Base-by-base conservation (phyloP, 2,113 vertebrate genomes). In the Pygoscelis adeliae region DNA sequence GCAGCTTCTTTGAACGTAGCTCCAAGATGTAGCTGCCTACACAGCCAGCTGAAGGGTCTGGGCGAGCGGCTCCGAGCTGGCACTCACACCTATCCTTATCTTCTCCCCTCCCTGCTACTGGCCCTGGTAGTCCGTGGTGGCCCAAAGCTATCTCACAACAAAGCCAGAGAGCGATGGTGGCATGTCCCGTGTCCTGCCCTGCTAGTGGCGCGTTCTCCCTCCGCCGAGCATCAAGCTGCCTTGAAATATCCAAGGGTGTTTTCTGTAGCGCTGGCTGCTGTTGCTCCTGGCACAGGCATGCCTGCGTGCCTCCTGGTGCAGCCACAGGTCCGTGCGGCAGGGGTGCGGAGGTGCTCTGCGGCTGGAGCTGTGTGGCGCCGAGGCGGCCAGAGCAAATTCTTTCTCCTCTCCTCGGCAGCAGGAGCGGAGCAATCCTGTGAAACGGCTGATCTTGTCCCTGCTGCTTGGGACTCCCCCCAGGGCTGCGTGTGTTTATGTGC, bases 21-120 rank as follows among this genome's bases (percentile, higher is more conserved):
- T 96, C 77, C 61, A 13, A 84, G 89, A 32, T 50, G 90, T 23
- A 87, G 83, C 95, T 96, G 96, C 95, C 94, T 49, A 95, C 96
- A 82, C 77, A 91, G 77, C 30, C 83, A 92, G 56, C 4, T 5
- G 46, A 26, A 66, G 0, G 49, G 59, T 5, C 77, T 71, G 89
- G 52, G 71, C 2, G 5, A 91, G 83, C 22, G 3, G 6, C 52
- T 86, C 36, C 0, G 3, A 72, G 89, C 76, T 88, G 85, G 49
- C 49, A 16, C 74, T 55, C 17, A 2, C 47, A 17, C 34, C 38
- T 14, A 5, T n/a, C 49, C 22, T 66, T 27, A 13, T 14, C 69
- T 11, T 22, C 50, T 32, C 26, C 32, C 10, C 44, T 53, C 55
- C 7, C 25, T 2, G 3, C 36, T 71, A 3, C 46, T 7, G 9